Evolutionary conservation across 2,797 vertebrate genomes (phyloP).

Genomic region (Triplophysa yarkandensis): DNA sequence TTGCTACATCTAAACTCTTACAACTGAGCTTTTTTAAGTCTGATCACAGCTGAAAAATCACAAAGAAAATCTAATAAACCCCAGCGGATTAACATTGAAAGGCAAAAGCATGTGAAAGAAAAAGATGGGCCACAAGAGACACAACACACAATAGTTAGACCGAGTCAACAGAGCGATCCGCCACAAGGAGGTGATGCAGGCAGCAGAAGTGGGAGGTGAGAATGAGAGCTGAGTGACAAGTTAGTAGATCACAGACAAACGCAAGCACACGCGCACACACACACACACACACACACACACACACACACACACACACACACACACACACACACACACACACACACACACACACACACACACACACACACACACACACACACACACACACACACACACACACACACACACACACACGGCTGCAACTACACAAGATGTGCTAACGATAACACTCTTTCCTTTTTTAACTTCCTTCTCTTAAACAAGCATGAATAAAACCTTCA

Average conservation of each 20-base stretch:
- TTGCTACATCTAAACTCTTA: background rate
- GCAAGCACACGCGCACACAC: slow-evolving; percentile 52
- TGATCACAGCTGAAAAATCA: background rate
- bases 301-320: slow-evolving; percentile 57
- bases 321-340: slow-evolving; percentile 53
- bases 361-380: slow-evolving; percentile 50
- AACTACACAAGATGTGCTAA: slow-evolving; percentile 53
- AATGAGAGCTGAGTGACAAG: slow-evolving; percentile 65
- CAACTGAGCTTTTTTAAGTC: background rate
- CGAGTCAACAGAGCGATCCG: slow-evolving; percentile 62
- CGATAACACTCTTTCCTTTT: slow-evolving; percentile 8
- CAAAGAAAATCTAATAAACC: slow-evolving; percentile 56
- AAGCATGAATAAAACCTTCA: slow-evolving; percentile 4
- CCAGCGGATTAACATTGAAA: background rate
- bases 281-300: slow-evolving; percentile 41
- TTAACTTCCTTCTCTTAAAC: slow-evolving; percentile 26
- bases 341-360: too few species aligned
- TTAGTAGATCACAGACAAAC: slow-evolving; percentile 60
- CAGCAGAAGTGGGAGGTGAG: slow-evolving; percentile 70
- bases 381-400: slow-evolving; percentile 56
- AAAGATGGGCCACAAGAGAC: slow-evolving; percentile 4
- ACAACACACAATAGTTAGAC: slow-evolving; percentile 9
- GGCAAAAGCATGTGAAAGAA: background rate
- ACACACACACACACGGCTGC: slow-evolving; percentile 16
- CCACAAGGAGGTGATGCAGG: slow-evolving; percentile 60